phyloP scores from a whole-genome alignment of 2,888 invertebrate species.

The Lasius fuliginosus region DNA sequence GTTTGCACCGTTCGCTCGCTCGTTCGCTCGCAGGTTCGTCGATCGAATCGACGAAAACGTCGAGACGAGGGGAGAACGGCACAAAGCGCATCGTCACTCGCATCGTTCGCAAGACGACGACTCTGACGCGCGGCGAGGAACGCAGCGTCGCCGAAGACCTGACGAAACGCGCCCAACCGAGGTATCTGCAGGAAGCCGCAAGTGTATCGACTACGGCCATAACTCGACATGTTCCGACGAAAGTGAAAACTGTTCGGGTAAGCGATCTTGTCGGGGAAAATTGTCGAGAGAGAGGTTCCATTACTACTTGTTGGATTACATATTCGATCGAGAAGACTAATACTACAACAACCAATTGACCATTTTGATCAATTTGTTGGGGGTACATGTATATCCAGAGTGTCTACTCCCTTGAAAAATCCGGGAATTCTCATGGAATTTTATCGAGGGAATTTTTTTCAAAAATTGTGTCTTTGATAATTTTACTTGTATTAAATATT shows the following conservation, averaged over 20 bases:
- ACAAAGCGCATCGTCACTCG: conserved; percentile 94
- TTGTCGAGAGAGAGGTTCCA: neutral
- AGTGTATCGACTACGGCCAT: conserved; percentile 79
- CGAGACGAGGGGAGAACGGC: conserved; percentile 92
- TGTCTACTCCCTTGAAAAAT: no score
- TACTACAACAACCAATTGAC: neutral
- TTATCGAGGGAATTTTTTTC: no score
- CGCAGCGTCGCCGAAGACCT: conserved; percentile 92
- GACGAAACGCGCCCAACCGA: conserved; percentile 88
- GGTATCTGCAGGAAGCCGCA: conserved; percentile 88
- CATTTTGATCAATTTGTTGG: no score
- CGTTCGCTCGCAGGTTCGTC: conserved; percentile 87
- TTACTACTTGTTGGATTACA: neutral
- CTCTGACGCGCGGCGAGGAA: conserved; percentile 95
- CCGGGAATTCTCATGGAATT: no score
- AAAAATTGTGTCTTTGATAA: no score
- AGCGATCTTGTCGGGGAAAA: conserved; percentile 69
- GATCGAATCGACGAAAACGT: conserved; percentile 94
- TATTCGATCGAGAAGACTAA: neutral
- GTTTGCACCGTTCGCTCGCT: conserved; percentile 19
- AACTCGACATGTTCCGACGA: conserved; percentile 88
- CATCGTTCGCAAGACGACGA: conserved; percentile 95
- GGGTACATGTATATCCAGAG: no score
- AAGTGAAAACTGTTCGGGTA: conserved; percentile 94
- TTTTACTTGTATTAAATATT: no score